A percentile compares a stretch with the other conserved stretches of the same genome.
phyloP scores from a whole-genome alignment of 2,888 invertebrate species.

The Nematopogon swammerdamellus region DNA sequence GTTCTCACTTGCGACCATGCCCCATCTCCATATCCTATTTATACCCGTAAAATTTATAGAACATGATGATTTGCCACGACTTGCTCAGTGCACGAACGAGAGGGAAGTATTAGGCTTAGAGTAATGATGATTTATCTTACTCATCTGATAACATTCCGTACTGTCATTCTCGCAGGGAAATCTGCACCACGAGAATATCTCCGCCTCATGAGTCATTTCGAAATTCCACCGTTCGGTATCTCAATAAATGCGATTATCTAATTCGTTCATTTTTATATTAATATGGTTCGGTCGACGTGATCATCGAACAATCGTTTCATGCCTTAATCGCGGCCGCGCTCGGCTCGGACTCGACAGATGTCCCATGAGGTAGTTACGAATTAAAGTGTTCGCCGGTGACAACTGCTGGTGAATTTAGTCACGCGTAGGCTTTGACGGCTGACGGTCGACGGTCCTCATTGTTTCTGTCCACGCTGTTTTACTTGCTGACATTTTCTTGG shows the following conservation, averaged over 20 bases:
- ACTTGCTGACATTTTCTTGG: too few relatives aligned
- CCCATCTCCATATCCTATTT: too few relatives aligned
- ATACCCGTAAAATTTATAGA: too few relatives aligned
- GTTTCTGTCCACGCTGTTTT: too few relatives aligned
- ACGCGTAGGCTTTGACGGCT: constrained; percentile 35
- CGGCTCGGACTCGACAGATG: too few relatives aligned
- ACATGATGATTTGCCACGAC: too few relatives aligned
- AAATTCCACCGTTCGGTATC: too few relatives aligned
- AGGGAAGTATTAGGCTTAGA: not conserved
- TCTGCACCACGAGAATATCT: not conserved
- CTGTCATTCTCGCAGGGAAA: not conserved
- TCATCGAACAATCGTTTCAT: too few relatives aligned
- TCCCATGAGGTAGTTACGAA: not conserved
- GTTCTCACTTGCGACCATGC: too few relatives aligned
- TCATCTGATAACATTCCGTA: not conserved
- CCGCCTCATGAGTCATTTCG: too few relatives aligned
- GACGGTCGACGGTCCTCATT: constrained; percentile 31
- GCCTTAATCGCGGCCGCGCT: too few relatives aligned
- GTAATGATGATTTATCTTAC: not conserved
- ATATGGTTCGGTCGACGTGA: not conserved
- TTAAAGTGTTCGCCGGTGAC: not conserved
- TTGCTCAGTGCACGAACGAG: not conserved
- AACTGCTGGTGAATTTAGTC: constrained; percentile 28
- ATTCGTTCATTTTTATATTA: not conserved
- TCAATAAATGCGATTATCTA: not conserved